Evolutionary conservation across 2,113 vertebrate species (phyloP), one percentile per base, ranked within the genome.

Genomic region (Gymnorhina tibicen): DNA sequence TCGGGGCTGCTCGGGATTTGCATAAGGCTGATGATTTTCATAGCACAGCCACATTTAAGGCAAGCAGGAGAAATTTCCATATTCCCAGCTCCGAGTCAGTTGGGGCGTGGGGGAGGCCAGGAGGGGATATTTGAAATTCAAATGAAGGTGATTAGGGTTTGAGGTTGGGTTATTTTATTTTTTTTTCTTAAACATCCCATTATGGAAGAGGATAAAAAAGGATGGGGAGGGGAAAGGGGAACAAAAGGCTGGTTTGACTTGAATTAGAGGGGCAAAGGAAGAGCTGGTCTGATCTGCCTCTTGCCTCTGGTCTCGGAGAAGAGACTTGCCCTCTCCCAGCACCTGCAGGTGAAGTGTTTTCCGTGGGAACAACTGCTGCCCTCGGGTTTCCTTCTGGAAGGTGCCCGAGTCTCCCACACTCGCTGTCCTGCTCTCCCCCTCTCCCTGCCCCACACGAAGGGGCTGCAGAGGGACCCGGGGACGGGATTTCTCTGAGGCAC

Each of bases 21-120:
- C 99, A 99, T 99, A 97, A 93, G 97, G 95, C 97, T 95, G 95
- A 91, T 99, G 97, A 99, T 99, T 99, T 99, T 98, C 99, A 99
- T 99, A 99, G 98, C 98, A 98, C 98, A 98, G 98, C 98, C 98
- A 98, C 97, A 97, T 96, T 98, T 97, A 97, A 97, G 97, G 95
- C 95, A 26, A 97, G 96, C 96, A 91, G 93, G 97, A 96, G 95
- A 81, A 94, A 99, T 99, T 99, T 99, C 98, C 99, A 99, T 99
- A 98, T 94, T 97, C 97, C 98, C 98, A 98, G 97, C 97, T 97
- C 97, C 95, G 85, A 98, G 98, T 97, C 96, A 97, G 97, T 92
- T 97, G 97, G 97, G 93, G 95, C 80, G 85, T 96, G 96, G 96
- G 96, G 72, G 89, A 94, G 96, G 97, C 95, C 97, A 97, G 95